These are phyloP conservation scores for Hyles euphorbiae DNA, from an alignment of 1,140 invertebrate species.

Conservation along the genomic window DNA sequence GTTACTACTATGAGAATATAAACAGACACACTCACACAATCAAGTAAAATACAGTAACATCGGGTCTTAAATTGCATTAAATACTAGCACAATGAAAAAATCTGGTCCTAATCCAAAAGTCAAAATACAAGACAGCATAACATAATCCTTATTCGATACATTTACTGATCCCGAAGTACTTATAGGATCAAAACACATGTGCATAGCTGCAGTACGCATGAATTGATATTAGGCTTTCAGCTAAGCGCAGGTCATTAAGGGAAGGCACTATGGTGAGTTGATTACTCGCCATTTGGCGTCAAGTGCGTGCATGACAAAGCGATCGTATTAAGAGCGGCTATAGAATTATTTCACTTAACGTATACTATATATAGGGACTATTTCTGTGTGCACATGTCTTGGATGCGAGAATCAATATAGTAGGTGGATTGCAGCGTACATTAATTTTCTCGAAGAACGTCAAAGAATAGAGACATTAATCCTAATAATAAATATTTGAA, in stretches of 20 bases:
- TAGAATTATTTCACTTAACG: constrained; percentile 11
- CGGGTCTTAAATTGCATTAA: neutral
- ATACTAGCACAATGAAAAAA: too few species aligned
- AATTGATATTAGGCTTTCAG: constrained; percentile 14
- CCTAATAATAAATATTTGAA: too few species aligned
- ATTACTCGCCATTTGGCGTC: constrained; percentile 45
- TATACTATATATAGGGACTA: neutral
- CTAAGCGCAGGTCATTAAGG: constrained; percentile 22
- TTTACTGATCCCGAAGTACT: too few species aligned
- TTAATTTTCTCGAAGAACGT: too few species aligned
- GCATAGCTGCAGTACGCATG: constrained; percentile 16
- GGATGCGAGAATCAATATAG: too few species aligned
- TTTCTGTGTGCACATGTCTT: neutral
- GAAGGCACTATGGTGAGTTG: constrained; percentile 27
- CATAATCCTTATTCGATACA: too few species aligned
- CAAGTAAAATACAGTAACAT: neutral
- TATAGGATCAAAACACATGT: neutral
- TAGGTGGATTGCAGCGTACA: too few species aligned
- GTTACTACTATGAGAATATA: neutral
- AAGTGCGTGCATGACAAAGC: constrained; percentile 41
- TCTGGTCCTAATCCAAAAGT: too few species aligned
- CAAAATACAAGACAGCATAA: too few species aligned
- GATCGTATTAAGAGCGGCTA: constrained; percentile 10
- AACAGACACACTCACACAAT: neutral
- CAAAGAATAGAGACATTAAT: too few species aligned